Conservation (phyloP, 1,140 invertebrate genomes). For the Bombyx mandarina region DNA sequence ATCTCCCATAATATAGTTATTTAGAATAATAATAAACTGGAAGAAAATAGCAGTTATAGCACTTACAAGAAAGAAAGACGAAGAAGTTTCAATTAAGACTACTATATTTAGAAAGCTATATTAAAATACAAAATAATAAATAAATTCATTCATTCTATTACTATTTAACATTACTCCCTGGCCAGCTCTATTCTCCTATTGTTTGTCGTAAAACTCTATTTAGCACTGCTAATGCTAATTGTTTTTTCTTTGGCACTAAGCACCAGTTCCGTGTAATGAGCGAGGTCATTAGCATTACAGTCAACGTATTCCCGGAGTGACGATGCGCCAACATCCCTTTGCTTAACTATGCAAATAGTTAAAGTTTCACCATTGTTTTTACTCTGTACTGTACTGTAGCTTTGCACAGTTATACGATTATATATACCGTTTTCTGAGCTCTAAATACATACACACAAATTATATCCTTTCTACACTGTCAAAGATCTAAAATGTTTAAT, state of each 20-base stretch:
- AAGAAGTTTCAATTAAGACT: no score
- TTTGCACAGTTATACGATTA: neutral
- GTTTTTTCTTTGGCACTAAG: constrained; percentile 10
- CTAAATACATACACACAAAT: neutral
- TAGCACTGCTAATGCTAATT: constrained; percentile 7
- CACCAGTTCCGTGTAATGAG: constrained; percentile 20
- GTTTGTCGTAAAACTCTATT: no score
- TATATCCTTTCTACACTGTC: neutral
- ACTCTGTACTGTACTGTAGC: neutral
- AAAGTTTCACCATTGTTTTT: constrained; percentile 15
- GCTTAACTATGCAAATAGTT: constrained; percentile 14
- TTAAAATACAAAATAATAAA: no score
- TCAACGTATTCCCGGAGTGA: constrained; percentile 8
- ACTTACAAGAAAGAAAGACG: no score
- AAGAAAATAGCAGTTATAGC: no score
- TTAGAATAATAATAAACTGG: no score
- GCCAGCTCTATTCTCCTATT: no score
- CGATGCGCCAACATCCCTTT: constrained; percentile 13
- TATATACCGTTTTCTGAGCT: neutral
- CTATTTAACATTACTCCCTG: no score
- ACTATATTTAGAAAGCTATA: no score
- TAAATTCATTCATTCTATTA: no score
- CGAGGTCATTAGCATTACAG: constrained; percentile 19
- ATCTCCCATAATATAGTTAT: no score
- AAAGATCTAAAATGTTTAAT: no score